Conservation (phyloP, 2,113 vertebrate species). For the Aldabrachelys gigantea region DNA sequence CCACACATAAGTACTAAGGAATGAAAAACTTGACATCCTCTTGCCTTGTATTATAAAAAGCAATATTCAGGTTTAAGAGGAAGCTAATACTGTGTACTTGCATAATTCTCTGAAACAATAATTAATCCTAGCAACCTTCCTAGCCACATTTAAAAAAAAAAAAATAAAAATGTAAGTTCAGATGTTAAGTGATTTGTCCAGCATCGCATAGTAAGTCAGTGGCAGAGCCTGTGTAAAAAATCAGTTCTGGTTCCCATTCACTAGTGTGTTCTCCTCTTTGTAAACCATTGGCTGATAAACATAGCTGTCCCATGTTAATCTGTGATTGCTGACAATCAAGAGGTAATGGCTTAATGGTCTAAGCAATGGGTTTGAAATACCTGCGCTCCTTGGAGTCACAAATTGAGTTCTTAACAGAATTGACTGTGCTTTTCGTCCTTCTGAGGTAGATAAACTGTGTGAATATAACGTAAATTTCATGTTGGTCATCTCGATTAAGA, state of each 20-base stretch:
- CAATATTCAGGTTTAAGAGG: neutral
- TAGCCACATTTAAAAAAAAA: neutral
- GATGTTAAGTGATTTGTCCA: neutral
- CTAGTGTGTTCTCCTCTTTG: neutral
- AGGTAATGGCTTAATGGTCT: neutral
- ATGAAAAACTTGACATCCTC: accelerated
- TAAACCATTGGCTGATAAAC: neutral
- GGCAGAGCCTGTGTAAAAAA: accelerated
- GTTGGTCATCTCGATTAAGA: neutral
- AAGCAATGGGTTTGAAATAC: neutral
- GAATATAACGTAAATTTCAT: neutral
- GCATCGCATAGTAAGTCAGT: neutral
- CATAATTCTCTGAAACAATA: neutral
- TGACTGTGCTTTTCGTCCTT: neutral
- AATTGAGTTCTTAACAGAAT: neutral
- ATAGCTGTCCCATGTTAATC: neutral
- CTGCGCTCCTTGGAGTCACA: neutral
- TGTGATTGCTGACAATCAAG: neutral
- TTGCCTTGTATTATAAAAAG: accelerated
- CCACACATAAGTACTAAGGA: accelerated
- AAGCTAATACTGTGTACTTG: accelerated
- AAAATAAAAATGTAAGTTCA: neutral
- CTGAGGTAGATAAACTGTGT: neutral
- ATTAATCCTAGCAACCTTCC: accelerated
- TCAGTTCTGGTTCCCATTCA: neutral